Conservation (phyloP, 2,888 invertebrate genomes). For the Chamaedrilus cognettii region DNA sequence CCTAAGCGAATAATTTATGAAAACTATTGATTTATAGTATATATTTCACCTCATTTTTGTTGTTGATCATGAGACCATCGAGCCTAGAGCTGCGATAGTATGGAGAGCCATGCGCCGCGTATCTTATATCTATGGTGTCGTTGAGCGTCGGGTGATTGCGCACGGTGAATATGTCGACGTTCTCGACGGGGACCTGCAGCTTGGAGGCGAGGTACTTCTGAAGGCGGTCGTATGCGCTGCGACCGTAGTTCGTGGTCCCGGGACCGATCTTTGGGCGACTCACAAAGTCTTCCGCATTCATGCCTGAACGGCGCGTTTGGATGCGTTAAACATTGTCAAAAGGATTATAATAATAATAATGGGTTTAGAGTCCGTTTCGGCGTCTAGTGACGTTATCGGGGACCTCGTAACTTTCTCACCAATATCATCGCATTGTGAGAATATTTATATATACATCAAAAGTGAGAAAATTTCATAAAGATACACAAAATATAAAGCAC, state of each 20-base stretch:
- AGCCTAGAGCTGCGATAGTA: slow-evolving; percentile 92
- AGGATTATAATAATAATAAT: too few relatives aligned
- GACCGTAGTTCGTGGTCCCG: slow-evolving; percentile 43
- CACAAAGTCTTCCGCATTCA: slow-evolving; percentile 95
- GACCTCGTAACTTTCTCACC: not conserved
- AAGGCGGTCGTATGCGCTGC: slow-evolving; percentile 88
- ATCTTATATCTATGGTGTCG: slow-evolving; percentile 82
- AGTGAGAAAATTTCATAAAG: not conserved
- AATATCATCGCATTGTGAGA: not conserved
- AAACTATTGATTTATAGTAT: too few relatives aligned
- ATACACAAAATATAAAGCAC: too few relatives aligned
- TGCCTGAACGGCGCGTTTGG: slow-evolving; percentile 67
- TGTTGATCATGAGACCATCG: slow-evolving; percentile 79
- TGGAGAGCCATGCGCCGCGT: slow-evolving; percentile 95
- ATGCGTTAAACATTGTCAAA: too few relatives aligned
- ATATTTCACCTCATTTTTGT: slow-evolving; percentile 50
- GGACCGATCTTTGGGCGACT: slow-evolving; percentile 36
- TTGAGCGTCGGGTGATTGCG: slow-evolving; percentile 78
- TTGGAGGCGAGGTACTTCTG: slow-evolving; percentile 86
- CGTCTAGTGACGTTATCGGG: too few relatives aligned
- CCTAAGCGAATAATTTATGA: too few relatives aligned
- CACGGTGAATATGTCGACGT: slow-evolving; percentile 96
- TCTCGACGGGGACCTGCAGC: slow-evolving; percentile 79
- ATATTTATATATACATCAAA: not conserved
- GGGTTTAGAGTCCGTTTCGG: too few relatives aligned